Evolutionary conservation across 2,888 invertebrate species (phyloP), one percentile per base, ranked within the genome.

Genomic region (Lasioglossum oenotherae): DNA sequence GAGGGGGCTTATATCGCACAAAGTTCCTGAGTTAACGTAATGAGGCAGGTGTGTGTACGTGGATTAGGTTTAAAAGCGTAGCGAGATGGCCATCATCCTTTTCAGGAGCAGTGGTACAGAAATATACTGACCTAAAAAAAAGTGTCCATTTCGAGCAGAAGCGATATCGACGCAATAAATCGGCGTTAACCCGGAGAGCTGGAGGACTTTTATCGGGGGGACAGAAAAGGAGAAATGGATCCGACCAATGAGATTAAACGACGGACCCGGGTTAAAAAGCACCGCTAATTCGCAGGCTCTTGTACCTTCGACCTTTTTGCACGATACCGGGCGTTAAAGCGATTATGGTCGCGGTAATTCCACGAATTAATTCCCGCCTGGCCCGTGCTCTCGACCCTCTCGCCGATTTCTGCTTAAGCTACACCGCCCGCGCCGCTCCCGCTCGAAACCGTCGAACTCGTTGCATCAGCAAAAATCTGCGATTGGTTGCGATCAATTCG

Each of bases 261-360:
- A 27, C 78, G 79, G 81, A 44, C 46, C 80, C 69, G 82, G 75
- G 85, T 91, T 91, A 91, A 91, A 89, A 89, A 92, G 91, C 92
- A 82, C 87, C 89, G 91, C 90, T 92, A 93, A 93, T 93, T 93
- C 92, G 79, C 75, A 90, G 80, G 79, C 90, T 87, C 87, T 85
- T 86, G 86, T 90, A 84, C 86, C 84, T 84, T 91, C 85, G 85
- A 80, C 82, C 88, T 87, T 89, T 90, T 89, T 85, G 81, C 82
- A 83, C 84, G 80, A 73, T 38, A 71, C 83, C 73, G 60, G 73
- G 84, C 85, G 85, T 82, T 91, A 91, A 91, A 91, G 87, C 91
- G 90, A 91, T 91, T 91, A 91, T 87, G 91, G 87, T 87, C 84
- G 81, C 81, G 86, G 90, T 91, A 91, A 91, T 91, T 89, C 85